These are phyloP conservation scores for Nebria salina DNA, from an alignment of 2,888 invertebrate species.

Conservation along the genomic window DNA sequence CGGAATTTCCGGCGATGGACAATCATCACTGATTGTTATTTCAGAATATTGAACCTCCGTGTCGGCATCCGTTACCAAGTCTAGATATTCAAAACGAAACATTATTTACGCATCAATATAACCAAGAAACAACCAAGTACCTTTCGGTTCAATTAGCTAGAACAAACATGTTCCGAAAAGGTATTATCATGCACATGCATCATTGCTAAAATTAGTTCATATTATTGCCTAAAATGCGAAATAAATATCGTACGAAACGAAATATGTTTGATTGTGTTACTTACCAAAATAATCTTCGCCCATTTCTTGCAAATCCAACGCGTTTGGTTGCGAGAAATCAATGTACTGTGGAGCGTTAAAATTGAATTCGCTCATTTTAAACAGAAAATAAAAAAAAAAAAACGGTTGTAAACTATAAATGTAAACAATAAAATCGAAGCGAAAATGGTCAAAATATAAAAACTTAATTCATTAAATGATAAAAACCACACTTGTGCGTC, in stretches of 20 bases:
- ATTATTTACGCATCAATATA: too few species aligned
- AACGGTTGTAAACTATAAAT: conserved; percentile 9
- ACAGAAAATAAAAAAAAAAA: conserved; percentile 23
- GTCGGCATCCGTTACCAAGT: not conserved
- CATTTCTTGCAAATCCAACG: conserved; percentile 30
- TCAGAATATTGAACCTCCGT: not conserved
- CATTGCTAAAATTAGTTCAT: too few species aligned
- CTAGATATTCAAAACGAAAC: not conserved
- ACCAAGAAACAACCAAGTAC: too few species aligned
- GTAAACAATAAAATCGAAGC: conserved; percentile 2
- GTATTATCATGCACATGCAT: too few species aligned
- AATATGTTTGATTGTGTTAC: not conserved
- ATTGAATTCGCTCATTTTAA: conserved; percentile 42
- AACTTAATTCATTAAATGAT: conserved; percentile 13
- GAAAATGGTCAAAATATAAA: conserved; percentile 2
- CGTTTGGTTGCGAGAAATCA: conserved; percentile 39
- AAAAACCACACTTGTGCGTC: conserved; percentile 12
- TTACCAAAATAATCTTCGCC: conserved; percentile 48
- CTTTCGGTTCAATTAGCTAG: too few species aligned
- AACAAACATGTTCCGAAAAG: too few species aligned
- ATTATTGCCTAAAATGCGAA: too few species aligned
- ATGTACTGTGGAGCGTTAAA: conserved; percentile 47
- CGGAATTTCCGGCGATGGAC: not conserved
- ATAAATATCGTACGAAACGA: too few species aligned
- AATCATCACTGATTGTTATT: not conserved